Conservation (phyloP, 1,140 invertebrate genomes). For the Antheraea mylitta region DNA sequence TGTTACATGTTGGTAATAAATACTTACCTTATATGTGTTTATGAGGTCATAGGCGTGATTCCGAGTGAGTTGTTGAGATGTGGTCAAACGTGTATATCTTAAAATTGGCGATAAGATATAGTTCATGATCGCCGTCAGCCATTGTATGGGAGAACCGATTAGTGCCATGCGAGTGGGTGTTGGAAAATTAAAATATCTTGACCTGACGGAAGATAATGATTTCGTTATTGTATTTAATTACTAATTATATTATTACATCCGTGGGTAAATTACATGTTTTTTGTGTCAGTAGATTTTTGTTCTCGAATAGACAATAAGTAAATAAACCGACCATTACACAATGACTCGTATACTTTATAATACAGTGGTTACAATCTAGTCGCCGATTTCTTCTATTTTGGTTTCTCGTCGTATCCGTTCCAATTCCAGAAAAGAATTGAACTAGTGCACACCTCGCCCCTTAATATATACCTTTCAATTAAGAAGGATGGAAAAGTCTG, state of each 20-base stretch:
- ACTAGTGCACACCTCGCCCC: no score
- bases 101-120: constrained; percentile 43
- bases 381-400: no score
- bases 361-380: no score
- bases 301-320: no score
- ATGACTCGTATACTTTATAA: no score
- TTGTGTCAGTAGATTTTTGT: neutral
- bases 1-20: no score
- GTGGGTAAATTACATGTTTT: neutral
- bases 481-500: no score
- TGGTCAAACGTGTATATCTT: constrained; percentile 42
- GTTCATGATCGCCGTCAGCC: constrained; percentile 45
- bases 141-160: constrained; percentile 51
- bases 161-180: constrained; percentile 41
- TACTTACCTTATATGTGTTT: constrained; percentile 51
- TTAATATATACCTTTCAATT: no score
- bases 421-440: no score
- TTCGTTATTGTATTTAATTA: neutral
- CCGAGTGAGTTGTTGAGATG: constrained; percentile 36
- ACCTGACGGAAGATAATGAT: constrained; percentile 26
- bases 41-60: constrained; percentile 51
- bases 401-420: no score
- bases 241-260: neutral
- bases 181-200: constrained; percentile 38
- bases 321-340: no score